These are phyloP conservation scores for Oryctes rhinoceros DNA, from an alignment of 1,140 invertebrate genomes.

Conservation along the genomic window DNA sequence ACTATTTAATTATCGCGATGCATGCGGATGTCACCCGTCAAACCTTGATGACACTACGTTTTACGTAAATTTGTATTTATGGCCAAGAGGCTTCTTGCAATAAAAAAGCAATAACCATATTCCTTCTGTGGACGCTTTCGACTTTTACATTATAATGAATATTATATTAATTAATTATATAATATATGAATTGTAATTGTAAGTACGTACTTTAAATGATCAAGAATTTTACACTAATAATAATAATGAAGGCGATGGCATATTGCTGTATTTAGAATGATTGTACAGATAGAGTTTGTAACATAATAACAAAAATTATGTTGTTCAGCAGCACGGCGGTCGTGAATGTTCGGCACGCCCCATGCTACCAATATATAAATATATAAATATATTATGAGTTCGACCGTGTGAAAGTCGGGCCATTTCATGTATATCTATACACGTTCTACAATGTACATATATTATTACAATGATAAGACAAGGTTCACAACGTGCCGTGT, in stretches of 20 bases:
- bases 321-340: slow-evolving; percentile 50
- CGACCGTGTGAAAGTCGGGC: slow-evolving; percentile 21
- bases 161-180: slow-evolving; percentile 54
- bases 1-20: neutral
- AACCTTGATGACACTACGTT: slow-evolving; percentile 35
- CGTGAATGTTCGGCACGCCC: slow-evolving; percentile 27
- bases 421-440: slow-evolving; percentile 69
- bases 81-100: slow-evolving; percentile 63
- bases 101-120: slow-evolving; percentile 66
- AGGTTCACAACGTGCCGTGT: slow-evolving; percentile 87
- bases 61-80: slow-evolving; percentile 52
- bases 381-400: slow-evolving; percentile 37
- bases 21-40: slow-evolving; percentile 1
- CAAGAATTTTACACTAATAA: slow-evolving; percentile 62
- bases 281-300: slow-evolving; percentile 65
- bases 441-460: slow-evolving; percentile 74
- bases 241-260: slow-evolving; percentile 59
- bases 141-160: slow-evolving; percentile 62
- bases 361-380: slow-evolving; percentile 21
- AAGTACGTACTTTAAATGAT: slow-evolving; percentile 61
- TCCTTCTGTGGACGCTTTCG: slow-evolving; percentile 65
- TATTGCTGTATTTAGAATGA: slow-evolving; percentile 57
- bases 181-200: slow-evolving; percentile 57
- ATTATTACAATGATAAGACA: slow-evolving; percentile 70
- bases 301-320: slow-evolving; percentile 59